Evolutionary conservation across 92 coral and sea anemone genomes (phyloP).

Genomic region (Isaurus tuberculatus): DNA sequence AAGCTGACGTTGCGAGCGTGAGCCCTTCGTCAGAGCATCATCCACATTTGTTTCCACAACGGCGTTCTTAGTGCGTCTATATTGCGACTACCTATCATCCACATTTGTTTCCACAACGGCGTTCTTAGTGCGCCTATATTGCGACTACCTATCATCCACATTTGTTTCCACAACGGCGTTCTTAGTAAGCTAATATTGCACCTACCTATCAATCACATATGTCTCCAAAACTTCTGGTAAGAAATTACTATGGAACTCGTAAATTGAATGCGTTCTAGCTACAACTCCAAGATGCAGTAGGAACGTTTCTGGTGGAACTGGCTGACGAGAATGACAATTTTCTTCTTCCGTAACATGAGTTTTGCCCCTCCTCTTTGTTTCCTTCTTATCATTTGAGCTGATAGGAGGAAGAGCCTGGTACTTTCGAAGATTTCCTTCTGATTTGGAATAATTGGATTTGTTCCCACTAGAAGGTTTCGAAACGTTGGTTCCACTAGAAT

Average conservation of each 20-base stretch:
- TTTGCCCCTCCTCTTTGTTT: constrained; percentile 54
- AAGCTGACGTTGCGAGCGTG: too few species aligned
- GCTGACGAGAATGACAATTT: constrained; percentile 59
- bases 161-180: not conserved
- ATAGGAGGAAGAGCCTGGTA: constrained; percentile 95
- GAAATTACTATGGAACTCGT: constrained; percentile 75
- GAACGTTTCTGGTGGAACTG: constrained; percentile 89
- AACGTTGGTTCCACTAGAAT: constrained; percentile 72
- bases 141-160: not conserved
- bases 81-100: not conserved
- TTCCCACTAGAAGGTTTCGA: constrained; percentile 54
- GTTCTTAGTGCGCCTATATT: not conserved
- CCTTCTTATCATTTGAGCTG: constrained; percentile 62
- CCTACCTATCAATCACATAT: constrained; percentile 85
- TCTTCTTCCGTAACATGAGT: constrained; percentile 23
- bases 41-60: not conserved
- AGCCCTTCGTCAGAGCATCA: too few species aligned
- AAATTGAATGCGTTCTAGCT: constrained; percentile 83
- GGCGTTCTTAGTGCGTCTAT: too few species aligned
- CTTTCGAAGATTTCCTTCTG: constrained; percentile 93
- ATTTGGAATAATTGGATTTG: constrained; percentile 63
- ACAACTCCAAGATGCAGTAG: constrained; percentile 91
- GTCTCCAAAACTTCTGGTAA: constrained; percentile 59
- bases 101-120: not conserved
- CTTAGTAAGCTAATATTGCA: not conserved